Percentiles rank a stretch among this genome's conserved stretches.
These are phyloP conservation scores for Gallinago solitaria DNA, from an alignment of 2,797 vertebrate species.

Conservation along the genomic window DNA sequence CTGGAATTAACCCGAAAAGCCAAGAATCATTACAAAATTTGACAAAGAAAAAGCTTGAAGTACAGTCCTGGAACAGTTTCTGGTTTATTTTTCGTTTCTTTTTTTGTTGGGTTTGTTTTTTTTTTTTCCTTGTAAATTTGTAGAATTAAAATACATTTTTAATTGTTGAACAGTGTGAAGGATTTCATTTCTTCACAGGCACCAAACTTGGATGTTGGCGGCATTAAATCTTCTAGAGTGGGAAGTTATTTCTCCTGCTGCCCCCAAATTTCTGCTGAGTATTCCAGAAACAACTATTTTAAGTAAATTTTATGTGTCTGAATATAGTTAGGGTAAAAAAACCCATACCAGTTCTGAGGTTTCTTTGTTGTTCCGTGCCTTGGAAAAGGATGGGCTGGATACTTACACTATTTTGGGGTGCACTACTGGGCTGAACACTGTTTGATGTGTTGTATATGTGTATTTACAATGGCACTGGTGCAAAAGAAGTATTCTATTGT, in stretches of 20 bases:
- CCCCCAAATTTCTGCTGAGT: background rate
- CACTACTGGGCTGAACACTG: background rate
- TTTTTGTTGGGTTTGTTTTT: background rate
- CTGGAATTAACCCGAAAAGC: slow-evolving; percentile 12
- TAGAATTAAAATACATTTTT: slow-evolving; percentile 79
- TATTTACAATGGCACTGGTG: background rate
- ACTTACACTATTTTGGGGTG: background rate
- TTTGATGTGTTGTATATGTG: background rate
- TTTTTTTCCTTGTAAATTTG: slow-evolving; percentile 76
- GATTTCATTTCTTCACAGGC: slow-evolving; percentile 49
- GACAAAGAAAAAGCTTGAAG: slow-evolving; percentile 37
- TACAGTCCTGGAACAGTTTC: slow-evolving; percentile 29
- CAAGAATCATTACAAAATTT: slow-evolving; percentile 43
- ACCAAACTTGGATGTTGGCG: background rate
- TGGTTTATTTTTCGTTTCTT: background rate
- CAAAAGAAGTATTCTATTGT: background rate
- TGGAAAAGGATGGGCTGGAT: background rate
- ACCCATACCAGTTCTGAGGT: background rate
- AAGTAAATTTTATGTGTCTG: background rate
- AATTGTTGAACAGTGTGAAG: slow-evolving; percentile 46
- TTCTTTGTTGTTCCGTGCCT: background rate
- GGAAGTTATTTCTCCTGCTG: background rate
- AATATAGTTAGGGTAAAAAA: background rate
- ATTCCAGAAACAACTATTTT: background rate
- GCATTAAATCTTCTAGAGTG: background rate